Base-by-base conservation (phyloP, 2,113 vertebrate genomes). In the Illadopsis cleaveri region DNA sequence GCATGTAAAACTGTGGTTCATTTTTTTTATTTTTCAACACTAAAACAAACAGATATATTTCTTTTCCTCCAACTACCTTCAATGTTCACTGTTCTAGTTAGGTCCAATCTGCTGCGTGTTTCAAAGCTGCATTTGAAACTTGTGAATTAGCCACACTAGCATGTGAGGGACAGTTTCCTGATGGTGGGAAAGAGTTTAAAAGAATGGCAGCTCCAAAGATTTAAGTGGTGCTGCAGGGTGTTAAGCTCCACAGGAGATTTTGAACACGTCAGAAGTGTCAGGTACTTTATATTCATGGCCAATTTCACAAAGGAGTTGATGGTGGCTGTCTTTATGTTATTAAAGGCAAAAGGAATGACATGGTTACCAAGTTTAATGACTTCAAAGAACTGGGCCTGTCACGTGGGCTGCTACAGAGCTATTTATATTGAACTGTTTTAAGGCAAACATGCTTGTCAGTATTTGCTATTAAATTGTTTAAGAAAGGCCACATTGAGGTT, bases 241-340 rank as follows among this genome's bases (percentile, higher is more conserved):
- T 54, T 54, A 54, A 54, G 53, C 56, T 80, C 82, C 79, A 51
- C 35, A 80, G 42, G 33, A 86, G 40, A 93, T n/a, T 68, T 9
- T 79, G 85, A 72, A 56, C 54, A 38, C 24, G 90, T 97, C 94
- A 95, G 58, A 95, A 90, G 45, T 93, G 94, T 95, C 85, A 95
- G 86, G 85, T 88, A 80, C 88, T 95, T 94, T 90, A 89, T 62
- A 87, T 50, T 69, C 68, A 69, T 4, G 54, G n/a, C 76, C 66
- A 88, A 27, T 88, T 76, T 86, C 85, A 95, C 92, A 95, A 97
- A 96, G 42, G 58, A 90, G 28, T 69, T 87, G 66, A 28, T 77
- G 30, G 0, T 79, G 82, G 82, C 37, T 85, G 61, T 53, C 79
- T 65, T 77, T 68, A 40, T 1, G 0, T 65, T 80, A 21, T 48